Evolutionary conservation across 2,797 vertebrate genomes (phyloP), one percentile per base, ranked within the genome.

Genomic region (Neoniphon sammara): DNA sequence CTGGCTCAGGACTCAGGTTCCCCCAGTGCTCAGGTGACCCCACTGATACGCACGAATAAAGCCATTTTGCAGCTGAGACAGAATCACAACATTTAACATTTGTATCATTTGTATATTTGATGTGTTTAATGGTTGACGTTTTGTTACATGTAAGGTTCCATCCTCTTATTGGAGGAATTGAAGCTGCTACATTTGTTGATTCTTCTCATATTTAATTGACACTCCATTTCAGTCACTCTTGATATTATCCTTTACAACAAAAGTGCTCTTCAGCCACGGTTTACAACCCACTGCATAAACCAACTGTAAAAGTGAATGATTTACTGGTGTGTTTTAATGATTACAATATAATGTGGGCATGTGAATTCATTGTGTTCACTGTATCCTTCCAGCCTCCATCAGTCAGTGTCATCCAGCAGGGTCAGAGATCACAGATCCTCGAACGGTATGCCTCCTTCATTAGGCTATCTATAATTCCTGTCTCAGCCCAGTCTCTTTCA

Each of bases 1-100:
- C 92, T 21, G 89, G 85, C 6, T 93, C 91, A 64, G 88, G 88
- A 14, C 61, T 85, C 44, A 87, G 75, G 44, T 97, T 96, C 84
- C 96, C 96, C 23, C 58, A 90, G 21, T 97, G 96, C 53, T 81
- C 92, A 91, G 95, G 96, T 96, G 92, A 69, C 23, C 18, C 6
- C 20, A 55, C 20, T 50, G 61, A 61, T 56, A 34, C 15, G 15
- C 27, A n/a, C 49, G 49, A 49, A 23, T 46, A n/a, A 47, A 47
- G 25, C 20, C n/a, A 47, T 52, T 65, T 47, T 34, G 44, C 18
- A 14, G 66, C 31, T 50, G n/a, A 52, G 18, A 18, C 17, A 2
- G 52, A 53, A 12, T 12, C 8, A 3, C 42, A 17, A 12, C 7
- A 10, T 3, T 52, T 21, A 21, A 10, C 49, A 52, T 10, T 39